phyloP scores from a whole-genome alignment of 1,140 invertebrate genomes.

The Ceratitis capitata region DNA sequence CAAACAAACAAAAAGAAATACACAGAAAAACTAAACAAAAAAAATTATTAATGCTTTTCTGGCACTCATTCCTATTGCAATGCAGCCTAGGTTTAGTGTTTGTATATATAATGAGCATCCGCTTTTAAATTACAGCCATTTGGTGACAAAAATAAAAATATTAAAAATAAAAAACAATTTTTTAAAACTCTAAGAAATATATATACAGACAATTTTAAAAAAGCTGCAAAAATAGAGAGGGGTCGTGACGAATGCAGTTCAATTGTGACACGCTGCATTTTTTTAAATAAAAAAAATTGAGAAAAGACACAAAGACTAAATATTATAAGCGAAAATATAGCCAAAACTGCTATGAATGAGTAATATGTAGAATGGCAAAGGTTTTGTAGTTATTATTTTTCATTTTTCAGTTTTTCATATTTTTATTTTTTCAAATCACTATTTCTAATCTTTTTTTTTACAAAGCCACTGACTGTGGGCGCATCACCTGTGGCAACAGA shows the following conservation, averaged over 20 bases:
- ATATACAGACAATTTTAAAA: not conserved
- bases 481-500: not conserved
- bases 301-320: not conserved
- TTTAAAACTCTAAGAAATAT: too few relatives aligned
- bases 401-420: not conserved
- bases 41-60: not conserved
- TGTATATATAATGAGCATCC: not conserved
- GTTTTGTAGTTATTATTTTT: not conserved
- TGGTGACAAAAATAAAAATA: constrained; percentile 9
- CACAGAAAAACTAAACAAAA: too few relatives aligned
- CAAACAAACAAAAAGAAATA: not conserved
- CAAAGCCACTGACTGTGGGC: not conserved
- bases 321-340: not conserved
- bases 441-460: not conserved
- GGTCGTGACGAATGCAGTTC: constrained; percentile 25
- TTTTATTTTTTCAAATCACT: not conserved
- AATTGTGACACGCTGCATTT: not conserved
- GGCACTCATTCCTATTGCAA: not conserved
- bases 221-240: not conserved
- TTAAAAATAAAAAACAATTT: too few relatives aligned
- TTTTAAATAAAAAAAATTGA: not conserved
- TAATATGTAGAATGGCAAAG: not conserved
- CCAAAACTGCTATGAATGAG: not conserved
- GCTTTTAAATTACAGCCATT: not conserved
- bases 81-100: not conserved